Conservation (phyloP, 2,888 invertebrate genomes). For the Lithophane ornitopus region DNA sequence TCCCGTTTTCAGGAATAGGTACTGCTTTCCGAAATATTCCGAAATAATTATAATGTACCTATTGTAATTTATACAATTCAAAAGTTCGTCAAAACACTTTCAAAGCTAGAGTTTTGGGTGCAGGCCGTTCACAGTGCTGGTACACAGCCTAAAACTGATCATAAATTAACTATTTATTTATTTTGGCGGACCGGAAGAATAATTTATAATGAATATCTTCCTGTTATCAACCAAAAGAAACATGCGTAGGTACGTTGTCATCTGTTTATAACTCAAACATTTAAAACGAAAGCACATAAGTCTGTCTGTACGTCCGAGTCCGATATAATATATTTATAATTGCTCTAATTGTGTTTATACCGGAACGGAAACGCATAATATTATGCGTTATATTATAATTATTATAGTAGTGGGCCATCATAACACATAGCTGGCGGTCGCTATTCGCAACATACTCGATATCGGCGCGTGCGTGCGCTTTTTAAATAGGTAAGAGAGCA, state of each 20-base stretch:
- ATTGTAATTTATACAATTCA: neutral
- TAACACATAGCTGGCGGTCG: constrained; percentile 20
- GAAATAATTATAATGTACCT: neutral
- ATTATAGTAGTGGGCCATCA: constrained; percentile 50
- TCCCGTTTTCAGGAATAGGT: neutral
- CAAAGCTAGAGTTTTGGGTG: neutral
- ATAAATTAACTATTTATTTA: neutral
- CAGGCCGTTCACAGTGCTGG: neutral
- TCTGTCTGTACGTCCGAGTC: constrained; percentile 34
- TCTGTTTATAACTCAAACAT: constrained; percentile 8
- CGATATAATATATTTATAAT: constrained; percentile 44
- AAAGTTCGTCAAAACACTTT: neutral
- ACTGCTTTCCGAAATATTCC: neutral
- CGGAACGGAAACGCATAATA: constrained; percentile 64
- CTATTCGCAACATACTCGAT: constrained; percentile 50
- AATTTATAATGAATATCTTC: neutral
- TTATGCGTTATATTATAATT: constrained; percentile 42
- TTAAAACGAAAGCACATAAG: constrained; percentile 34
- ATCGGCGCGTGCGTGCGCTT: constrained; percentile 11
- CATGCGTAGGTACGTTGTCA: neutral
- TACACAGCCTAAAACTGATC: neutral
- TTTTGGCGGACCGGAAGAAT: neutral
- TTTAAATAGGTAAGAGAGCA: neutral
- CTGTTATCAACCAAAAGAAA: constrained; percentile 5
- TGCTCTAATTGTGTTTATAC: constrained; percentile 59